A percentile compares a stretch with the other conserved stretches of the same genome.
Evolutionary conservation across 2,797 vertebrate genomes (phyloP).

Genomic region (Fundulus diaphanus): DNA sequence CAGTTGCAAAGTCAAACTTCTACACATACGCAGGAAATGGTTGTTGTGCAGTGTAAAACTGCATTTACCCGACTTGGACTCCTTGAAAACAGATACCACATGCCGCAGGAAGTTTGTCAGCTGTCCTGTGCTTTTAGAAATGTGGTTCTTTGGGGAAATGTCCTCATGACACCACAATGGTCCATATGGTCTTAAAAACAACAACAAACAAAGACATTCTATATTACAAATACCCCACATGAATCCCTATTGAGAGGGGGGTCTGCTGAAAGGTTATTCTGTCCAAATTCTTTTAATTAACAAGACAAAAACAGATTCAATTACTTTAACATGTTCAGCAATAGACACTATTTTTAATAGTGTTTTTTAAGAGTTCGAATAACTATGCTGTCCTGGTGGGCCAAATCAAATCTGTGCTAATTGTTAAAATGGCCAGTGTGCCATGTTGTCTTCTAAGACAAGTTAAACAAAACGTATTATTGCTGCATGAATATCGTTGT

Average conservation of each 20-base stretch:
- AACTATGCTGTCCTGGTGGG: too few species aligned
- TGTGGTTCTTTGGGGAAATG: conserved; percentile 96
- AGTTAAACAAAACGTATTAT: background rate
- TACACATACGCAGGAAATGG: background rate
- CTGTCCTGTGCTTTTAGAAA: conserved; percentile 93
- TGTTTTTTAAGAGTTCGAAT: too few species aligned
- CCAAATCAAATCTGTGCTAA: too few species aligned
- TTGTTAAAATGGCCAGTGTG: background rate
- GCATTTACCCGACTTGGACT: conserved; percentile 92
- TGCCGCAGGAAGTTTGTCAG: conserved; percentile 94
- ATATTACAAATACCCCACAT: conserved; percentile 7
- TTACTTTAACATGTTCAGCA: too few species aligned
- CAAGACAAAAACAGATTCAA: background rate
- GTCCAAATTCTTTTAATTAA: background rate
- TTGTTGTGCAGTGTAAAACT: background rate
- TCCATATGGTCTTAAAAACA: conserved; percentile 86
- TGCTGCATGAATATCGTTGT: background rate
- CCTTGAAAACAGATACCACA: conserved; percentile 95
- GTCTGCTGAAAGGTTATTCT: background rate
- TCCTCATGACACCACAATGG: conserved; percentile 98
- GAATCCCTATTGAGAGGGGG: background rate
- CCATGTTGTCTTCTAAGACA: background rate
- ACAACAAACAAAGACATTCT: conserved; percentile 35
- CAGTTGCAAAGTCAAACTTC: background rate
- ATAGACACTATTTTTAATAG: background rate